A percentile compares a stretch with the other conserved stretches of the same genome.
phyloP scores from a whole-genome alignment of 1,140 invertebrate species.

The Drosophila truncata region DNA sequence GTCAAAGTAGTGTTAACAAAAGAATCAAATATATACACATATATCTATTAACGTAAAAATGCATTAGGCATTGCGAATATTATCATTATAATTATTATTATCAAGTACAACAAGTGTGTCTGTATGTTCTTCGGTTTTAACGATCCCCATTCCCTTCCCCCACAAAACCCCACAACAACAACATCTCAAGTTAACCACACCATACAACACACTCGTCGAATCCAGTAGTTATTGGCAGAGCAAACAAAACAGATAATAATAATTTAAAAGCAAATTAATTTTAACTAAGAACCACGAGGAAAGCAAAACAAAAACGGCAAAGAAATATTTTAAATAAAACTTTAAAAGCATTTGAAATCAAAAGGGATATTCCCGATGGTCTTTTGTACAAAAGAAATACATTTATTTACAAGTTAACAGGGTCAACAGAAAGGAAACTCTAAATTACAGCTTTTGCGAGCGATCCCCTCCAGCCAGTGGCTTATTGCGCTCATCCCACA shows the following conservation, averaged over 20 bases:
- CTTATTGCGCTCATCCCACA: slow-evolving; percentile 91
- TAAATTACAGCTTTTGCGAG: slow-evolving; percentile 60
- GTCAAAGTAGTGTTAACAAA: slow-evolving; percentile 66
- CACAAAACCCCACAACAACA: slow-evolving; percentile 13
- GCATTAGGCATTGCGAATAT: slow-evolving; percentile 74
- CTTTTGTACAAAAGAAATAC: neutral
- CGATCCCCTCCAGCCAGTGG: slow-evolving; percentile 73
- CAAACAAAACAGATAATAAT: slow-evolving; percentile 73
- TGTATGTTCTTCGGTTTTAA: slow-evolving; percentile 66
- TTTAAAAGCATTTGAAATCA: slow-evolving; percentile 70
- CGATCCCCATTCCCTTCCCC: neutral
- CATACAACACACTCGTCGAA: slow-evolving; percentile 20
- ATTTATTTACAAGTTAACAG: slow-evolving; percentile 34
- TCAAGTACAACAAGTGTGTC: slow-evolving; percentile 61
- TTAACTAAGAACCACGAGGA: slow-evolving; percentile 57
- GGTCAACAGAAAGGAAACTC: neutral
- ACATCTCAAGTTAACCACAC: slow-evolving; percentile 43
- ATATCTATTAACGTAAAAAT: slow-evolving; percentile 63
- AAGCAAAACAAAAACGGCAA: slow-evolving; percentile 40
- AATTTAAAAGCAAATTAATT: slow-evolving; percentile 72
- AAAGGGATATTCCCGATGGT: neutral
- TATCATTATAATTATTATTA: slow-evolving; percentile 67
- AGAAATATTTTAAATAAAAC: slow-evolving; percentile 84
- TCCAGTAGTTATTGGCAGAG: slow-evolving; percentile 51
- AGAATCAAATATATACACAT: slow-evolving; percentile 72